Conservation (phyloP, 2,888 invertebrate genomes). For the Philaethria dido region DNA sequence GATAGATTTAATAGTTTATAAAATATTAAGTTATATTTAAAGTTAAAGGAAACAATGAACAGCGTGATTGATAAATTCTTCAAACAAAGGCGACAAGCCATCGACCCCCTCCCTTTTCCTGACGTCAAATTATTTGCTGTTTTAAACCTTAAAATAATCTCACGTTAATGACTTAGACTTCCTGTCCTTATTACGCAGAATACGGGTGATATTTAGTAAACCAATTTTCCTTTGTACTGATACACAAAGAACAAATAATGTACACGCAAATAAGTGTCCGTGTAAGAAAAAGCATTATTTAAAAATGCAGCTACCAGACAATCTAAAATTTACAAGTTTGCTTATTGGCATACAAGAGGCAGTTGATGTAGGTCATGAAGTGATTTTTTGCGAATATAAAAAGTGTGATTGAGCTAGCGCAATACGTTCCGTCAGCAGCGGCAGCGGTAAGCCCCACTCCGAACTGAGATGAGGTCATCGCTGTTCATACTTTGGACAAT, state of each 20-base stretch:
- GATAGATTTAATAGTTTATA: constrained; percentile 5
- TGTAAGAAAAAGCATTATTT: neutral
- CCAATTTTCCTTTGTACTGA: constrained; percentile 6
- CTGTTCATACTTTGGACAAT: constrained; percentile 44
- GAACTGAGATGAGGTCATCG: constrained; percentile 59
- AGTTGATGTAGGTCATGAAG: constrained; percentile 77
- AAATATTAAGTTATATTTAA: constrained; percentile 18
- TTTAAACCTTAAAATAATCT: constrained; percentile 17
- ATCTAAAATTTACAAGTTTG: constrained; percentile 26
- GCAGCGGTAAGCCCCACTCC: constrained; percentile 41
- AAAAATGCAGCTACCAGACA: neutral
- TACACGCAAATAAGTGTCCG: neutral
- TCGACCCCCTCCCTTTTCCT: neutral
- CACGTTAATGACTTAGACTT: constrained; percentile 17
- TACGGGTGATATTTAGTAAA: constrained; percentile 5
- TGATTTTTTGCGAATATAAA: constrained; percentile 63
- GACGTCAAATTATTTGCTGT: constrained; percentile 15
- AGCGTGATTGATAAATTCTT: constrained; percentile 8
- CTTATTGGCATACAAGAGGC: constrained; percentile 40
- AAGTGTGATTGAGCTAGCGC: constrained; percentile 58
- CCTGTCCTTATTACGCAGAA: constrained; percentile 19
- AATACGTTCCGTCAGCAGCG: constrained; percentile 44
- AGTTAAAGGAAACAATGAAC: constrained; percentile 4
- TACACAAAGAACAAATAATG: constrained; percentile 15
- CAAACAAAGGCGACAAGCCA: constrained; percentile 14